A percentile compares a stretch with the other conserved stretches of the same genome.
phyloP scores from a whole-genome alignment of 2,113 vertebrate species.

The Odobenus rosmarus region DNA sequence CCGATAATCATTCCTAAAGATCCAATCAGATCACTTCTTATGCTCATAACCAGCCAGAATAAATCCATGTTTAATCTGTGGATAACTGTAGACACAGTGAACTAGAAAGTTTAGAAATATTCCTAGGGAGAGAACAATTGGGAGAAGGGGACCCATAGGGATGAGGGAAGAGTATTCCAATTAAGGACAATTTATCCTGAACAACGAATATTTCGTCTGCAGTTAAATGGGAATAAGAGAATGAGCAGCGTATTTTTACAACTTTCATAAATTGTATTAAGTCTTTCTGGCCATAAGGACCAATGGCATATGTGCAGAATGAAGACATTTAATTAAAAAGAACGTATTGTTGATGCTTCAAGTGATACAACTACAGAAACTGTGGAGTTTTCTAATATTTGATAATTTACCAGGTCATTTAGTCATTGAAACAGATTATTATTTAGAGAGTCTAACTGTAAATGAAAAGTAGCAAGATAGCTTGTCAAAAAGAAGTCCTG shows the following conservation, averaged over 20 bases:
- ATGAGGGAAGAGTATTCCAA: conserved; percentile 17
- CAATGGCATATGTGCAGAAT: conserved; percentile 79
- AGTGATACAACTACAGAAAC: conserved; percentile 87
- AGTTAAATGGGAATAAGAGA: conserved; percentile 80
- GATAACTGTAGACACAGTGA: conserved; percentile 33
- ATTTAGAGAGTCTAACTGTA: conserved; percentile 86
- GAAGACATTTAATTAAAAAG: conserved; percentile 91
- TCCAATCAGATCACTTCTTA: not conserved
- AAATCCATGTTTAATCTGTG: not conserved
- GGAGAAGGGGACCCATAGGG: not conserved
- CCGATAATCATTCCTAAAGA: not conserved
- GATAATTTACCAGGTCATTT: conserved; percentile 88
- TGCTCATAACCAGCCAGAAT: not conserved
- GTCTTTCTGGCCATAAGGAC: conserved; percentile 80
- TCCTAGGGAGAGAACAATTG: not conserved
- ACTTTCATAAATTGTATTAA: conserved; percentile 78
- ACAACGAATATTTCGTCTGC: conserved; percentile 47
- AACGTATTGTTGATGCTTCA: conserved; percentile 87
- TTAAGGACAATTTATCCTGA: conserved; percentile 63
- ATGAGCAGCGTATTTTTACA: conserved; percentile 76
- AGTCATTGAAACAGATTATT: conserved; percentile 84
- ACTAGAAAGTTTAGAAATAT: not conserved
- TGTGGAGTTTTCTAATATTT: conserved; percentile 89
- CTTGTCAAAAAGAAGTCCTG: conserved; percentile 73
- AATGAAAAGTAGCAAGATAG: conserved; percentile 84